Percentiles rank a stretch among this genome's conserved stretches.
Conservation (phyloP, 1,140 invertebrate species). For the Scaptomyza montana region DNA sequence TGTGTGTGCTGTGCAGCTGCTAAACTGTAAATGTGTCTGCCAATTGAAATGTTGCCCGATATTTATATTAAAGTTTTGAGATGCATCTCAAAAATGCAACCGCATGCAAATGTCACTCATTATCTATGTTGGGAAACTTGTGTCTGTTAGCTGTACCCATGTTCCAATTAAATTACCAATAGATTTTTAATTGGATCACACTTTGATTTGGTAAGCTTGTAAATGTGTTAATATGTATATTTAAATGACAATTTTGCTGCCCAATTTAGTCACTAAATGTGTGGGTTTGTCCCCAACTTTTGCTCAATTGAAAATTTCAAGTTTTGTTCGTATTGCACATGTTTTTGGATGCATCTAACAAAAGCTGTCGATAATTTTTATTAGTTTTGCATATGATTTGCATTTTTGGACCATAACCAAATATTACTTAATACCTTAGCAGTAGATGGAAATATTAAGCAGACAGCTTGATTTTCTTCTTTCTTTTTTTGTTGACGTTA, state of each 20-base stretch:
- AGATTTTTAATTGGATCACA: conserved; percentile 61
- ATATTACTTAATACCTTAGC: conserved; percentile 18
- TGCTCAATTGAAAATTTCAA: background rate
- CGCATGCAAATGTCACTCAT: conserved; percentile 27
- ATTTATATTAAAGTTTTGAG: conserved; percentile 52
- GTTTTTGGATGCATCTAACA: conserved; percentile 37
- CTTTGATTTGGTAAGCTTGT: conserved; percentile 33
- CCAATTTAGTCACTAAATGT: conserved; percentile 27
- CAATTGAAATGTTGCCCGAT: conserved; percentile 40
- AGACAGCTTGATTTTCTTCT: background rate
- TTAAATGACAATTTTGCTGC: conserved; percentile 48
- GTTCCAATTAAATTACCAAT: conserved; percentile 57
- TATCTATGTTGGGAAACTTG: conserved; percentile 39
- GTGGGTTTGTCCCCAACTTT: conserved; percentile 27
- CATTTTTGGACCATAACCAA: conserved; percentile 35
- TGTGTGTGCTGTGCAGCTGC: conserved; percentile 50
- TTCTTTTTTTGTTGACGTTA: background rate
- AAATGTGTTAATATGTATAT: conserved; percentile 65
- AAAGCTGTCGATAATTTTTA: conserved; percentile 9
- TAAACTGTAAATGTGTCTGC: conserved; percentile 55
- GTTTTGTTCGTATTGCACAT: conserved; percentile 12
- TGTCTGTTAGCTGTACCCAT: conserved; percentile 4
- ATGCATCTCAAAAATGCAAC: conserved; percentile 19
- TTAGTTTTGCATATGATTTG: conserved; percentile 6
- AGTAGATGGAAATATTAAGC: background rate